phyloP scores from a whole-genome alignment of 2,888 invertebrate genomes.

The Aspidiotus destructor region DNA sequence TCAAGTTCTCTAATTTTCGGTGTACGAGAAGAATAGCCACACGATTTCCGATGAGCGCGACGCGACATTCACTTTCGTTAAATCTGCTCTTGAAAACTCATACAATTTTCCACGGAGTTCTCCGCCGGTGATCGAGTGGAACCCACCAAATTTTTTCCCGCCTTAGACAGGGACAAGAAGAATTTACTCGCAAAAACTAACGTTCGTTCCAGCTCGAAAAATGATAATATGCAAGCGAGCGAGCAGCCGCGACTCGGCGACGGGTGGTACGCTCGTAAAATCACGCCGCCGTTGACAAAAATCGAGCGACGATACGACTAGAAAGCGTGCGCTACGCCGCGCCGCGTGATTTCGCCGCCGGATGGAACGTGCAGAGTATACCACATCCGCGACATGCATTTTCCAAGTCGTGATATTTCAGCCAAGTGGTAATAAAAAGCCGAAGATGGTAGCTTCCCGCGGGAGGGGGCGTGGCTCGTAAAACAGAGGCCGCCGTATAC shows the following conservation, averaged over 20 bases:
- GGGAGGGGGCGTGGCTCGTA: conserved; percentile 30
- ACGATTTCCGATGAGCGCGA: too few relatives aligned
- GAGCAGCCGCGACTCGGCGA: not conserved
- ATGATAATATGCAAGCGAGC: not conserved
- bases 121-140: too few relatives aligned
- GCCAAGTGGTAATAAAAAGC: conserved; percentile 2
- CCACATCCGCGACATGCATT: not conserved
- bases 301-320: conserved; percentile 24
- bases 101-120: too few relatives aligned
- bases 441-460: conserved; percentile 14
- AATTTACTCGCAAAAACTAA: too few relatives aligned
- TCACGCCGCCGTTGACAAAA: conserved; percentile 30
- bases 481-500: conserved; percentile 10
- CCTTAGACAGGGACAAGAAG: too few relatives aligned
- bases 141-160: too few relatives aligned
- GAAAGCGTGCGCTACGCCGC: not conserved
- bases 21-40: too few relatives aligned
- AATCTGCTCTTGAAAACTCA: too few relatives aligned
- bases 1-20: too few relatives aligned
- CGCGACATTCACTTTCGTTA: too few relatives aligned
- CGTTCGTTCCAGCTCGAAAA: too few relatives aligned
- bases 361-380: not conserved
- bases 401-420: not conserved
- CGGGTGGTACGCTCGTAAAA: conserved; percentile 21
- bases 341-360: not conserved